phyloP scores from a whole-genome alignment of 2,797 vertebrate genomes.

The Clarias pachynema region DNA sequence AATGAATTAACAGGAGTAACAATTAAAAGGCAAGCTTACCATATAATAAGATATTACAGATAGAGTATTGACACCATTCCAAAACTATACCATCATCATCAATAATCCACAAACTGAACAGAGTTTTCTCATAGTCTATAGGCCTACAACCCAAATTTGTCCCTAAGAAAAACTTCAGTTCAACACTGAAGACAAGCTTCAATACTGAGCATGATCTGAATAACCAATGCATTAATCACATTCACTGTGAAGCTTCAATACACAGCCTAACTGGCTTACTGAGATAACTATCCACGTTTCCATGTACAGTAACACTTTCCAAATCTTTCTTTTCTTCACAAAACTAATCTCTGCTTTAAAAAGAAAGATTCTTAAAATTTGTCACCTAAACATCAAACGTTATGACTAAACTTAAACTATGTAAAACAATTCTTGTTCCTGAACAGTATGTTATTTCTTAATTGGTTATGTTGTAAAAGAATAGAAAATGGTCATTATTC shows the following conservation, averaged over 20 bases:
- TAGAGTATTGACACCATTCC: background rate
- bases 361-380: background rate
- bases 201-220: background rate
- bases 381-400: background rate
- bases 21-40: background rate
- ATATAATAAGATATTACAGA: background rate
- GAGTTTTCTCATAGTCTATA: background rate
- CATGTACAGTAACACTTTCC: background rate
- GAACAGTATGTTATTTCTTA: too few species aligned
- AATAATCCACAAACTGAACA: background rate
- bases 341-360: background rate
- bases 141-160: background rate
- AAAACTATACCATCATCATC: background rate
- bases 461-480: too few species aligned
- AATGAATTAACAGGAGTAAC: background rate
- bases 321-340: background rate
- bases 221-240: background rate
- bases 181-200: background rate
- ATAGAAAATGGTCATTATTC: too few species aligned
- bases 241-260: background rate
- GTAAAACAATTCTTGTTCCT: too few species aligned
- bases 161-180: background rate
- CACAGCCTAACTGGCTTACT: background rate
- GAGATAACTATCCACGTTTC: background rate
- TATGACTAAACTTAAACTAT: background rate